Evolutionary conservation across 35 echinoderm and acorn worm species (phyloP), one percentile per base, ranked within the genome.

Genomic region (Anneissia japonica): DNA sequence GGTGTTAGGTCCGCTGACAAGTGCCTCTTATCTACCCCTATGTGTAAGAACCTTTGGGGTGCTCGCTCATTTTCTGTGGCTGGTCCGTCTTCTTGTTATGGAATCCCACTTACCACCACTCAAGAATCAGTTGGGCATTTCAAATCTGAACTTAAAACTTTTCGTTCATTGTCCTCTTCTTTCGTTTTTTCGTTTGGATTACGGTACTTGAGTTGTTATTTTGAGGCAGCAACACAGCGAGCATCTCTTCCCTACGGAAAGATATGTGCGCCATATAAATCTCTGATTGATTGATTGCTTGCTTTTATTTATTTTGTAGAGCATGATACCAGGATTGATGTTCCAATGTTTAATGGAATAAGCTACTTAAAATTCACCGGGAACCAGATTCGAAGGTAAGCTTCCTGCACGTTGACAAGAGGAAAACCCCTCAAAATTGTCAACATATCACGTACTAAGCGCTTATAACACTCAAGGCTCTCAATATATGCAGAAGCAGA

Each of bases 311-410:
- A 0, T 45, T 55, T 84, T 74, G 32, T 32, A 92, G 90, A 92
- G n/a, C 78, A 87, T 36, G 90, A 87, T 23, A 46, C 36, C 72
- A 34, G 29, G 23, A 81, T 92, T 5, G 31, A 75, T 46, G 80
- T 74, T 28, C 90, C 90, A 29, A 87, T 73, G 72, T 92, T 92
- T 51, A 75, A 36, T 79, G 90, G 90, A 38, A 87, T 64, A 17
- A 84, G 90, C 28, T 92, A 92, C 72, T 74, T 92, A 7, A 83
- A 81, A 75, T 92, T 46, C 72, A 86, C 90, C n/a, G n/a, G n/a
- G n/a, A n/a, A n/a, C n/a, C n/a, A n/a, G n/a, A n/a, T n/a, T n/a
- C n/a, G n/a, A n/a, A n/a, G n/a, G n/a, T n/a, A n/a, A n/a, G n/a
- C n/a, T n/a, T n/a, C n/a, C n/a, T n/a, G n/a, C n/a, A n/a, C n/a